Base-by-base conservation (phyloP, 92 coral and sea anemone species). In the Metridium senile region DNA sequence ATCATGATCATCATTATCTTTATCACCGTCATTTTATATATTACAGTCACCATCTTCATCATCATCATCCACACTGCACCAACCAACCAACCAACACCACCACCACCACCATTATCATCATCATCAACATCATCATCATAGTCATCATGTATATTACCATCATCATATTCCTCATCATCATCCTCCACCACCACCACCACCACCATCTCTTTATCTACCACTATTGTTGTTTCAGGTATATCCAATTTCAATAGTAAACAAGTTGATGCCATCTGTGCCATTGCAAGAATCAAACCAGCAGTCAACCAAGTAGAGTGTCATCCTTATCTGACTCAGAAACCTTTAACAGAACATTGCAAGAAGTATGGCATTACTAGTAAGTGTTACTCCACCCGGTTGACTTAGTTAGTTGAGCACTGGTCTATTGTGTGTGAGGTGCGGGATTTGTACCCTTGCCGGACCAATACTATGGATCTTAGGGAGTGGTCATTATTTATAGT, bases 221-320 rank as follows among this genome's bases (percentile, higher is more conserved):
- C n/a, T n/a, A n/a, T n/a, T 39, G 49, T 13, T 70, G 22, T 26
- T 70, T 70, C 67, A 92, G 98, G 98, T 32, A 29, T 92, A 43
- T 94, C 97, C 35, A 92, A 89, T 74, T 92, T 89, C 62, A 92
- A 89, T 79, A 82, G 95, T 62, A 83, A 92, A 80, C 98, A 94
- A 89, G 97, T 94, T 11, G 90, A 88, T 72, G 98, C 92, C 31
- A 84, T 94, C 34, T 78, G 87, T 33, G 64, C 80, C 6, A 85
- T 78, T 39, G 85, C 83, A 23, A 81, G 82, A 70, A 72, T 94
- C 46, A 92, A 94, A 74, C 98, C 98, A 33, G 88, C 88, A 0
- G 86, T 85, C 67, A 54, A 74, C 57, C 98, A 94, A 64, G 90
- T 94, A 0, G 99, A 96, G 62, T 88, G 93, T 46, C 99, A 95